Evolutionary conservation across 2,113 vertebrate species (phyloP).

Genomic region (Hassar affinis): DNA sequence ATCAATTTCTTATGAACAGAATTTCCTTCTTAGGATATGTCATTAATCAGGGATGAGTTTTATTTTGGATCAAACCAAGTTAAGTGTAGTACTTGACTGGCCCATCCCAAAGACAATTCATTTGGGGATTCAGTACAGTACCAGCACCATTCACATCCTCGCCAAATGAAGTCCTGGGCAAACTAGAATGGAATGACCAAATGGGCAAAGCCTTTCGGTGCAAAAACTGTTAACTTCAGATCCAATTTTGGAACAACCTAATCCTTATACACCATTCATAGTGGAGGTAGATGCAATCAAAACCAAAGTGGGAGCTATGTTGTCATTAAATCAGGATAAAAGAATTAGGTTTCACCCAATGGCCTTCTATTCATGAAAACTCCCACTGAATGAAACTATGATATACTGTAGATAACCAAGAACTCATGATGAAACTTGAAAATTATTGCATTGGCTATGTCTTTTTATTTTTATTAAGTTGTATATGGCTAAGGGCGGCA

Average conservation of each 20-base stretch:
- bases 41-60: neutral
- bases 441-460: no score
- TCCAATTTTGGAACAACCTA: no score
- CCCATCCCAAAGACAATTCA: no score
- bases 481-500: no score
- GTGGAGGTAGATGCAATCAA: neutral
- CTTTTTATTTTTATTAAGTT: no score
- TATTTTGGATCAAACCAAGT: neutral
- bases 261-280: neutral
- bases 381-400: neutral
- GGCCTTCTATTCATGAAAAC: neutral
- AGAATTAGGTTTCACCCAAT: neutral
- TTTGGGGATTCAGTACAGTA: no score
- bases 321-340: neutral
- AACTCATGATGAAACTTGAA: neutral
- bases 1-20: neutral
- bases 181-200: no score
- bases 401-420: neutral
- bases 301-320: neutral
- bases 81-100: neutral
- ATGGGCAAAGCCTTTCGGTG: no score
- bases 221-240: no score
- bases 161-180: no score
- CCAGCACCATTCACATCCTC: no score
- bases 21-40: neutral